These are phyloP conservation scores for Anaspis maculata DNA, from an alignment of 2,888 invertebrate species.

Conservation along the genomic window DNA sequence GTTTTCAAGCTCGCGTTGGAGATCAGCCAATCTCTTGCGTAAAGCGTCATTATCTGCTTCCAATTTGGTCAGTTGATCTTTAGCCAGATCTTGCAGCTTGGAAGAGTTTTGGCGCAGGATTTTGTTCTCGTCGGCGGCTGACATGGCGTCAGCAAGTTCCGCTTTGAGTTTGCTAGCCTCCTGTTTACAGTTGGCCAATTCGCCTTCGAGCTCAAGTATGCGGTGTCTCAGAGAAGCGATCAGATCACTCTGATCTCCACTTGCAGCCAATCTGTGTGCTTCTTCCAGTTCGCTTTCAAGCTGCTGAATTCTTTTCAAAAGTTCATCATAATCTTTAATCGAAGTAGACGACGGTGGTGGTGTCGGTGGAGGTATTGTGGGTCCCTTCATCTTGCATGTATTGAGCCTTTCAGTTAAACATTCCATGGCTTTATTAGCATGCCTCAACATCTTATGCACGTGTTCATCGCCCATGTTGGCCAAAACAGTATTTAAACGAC, in stretches of 20 bases:
- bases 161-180: conserved; percentile 23
- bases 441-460: conserved; percentile 28
- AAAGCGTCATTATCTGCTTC: conserved; percentile 18
- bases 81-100: conserved; percentile 35
- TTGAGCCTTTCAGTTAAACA: conserved; percentile 30
- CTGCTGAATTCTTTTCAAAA: conserved; percentile 7
- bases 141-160: conserved; percentile 11
- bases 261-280: conserved; percentile 1
- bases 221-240: not conserved
- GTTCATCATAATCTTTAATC: conserved; percentile 1
- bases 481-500: conserved; percentile 2
- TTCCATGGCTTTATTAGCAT: conserved; percentile 33
- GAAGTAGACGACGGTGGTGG: too few species aligned
- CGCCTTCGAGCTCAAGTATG: conserved; percentile 21
- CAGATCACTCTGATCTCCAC: conserved; percentile 1
- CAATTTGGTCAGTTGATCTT: conserved; percentile 27
- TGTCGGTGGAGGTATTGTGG: too few species aligned
- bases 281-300: conserved; percentile 20
- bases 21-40: conserved; percentile 5
- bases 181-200: conserved; percentile 21
- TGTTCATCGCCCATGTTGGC: conserved; percentile 18
- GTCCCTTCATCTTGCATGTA: conserved; percentile 6
- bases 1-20: conserved; percentile 7
- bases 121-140: conserved; percentile 28
- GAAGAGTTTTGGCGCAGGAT: conserved; percentile 30